These are phyloP conservation scores for Coenonympha glycerion DNA, from an alignment of 2,888 invertebrate genomes.

Conservation along the genomic window DNA sequence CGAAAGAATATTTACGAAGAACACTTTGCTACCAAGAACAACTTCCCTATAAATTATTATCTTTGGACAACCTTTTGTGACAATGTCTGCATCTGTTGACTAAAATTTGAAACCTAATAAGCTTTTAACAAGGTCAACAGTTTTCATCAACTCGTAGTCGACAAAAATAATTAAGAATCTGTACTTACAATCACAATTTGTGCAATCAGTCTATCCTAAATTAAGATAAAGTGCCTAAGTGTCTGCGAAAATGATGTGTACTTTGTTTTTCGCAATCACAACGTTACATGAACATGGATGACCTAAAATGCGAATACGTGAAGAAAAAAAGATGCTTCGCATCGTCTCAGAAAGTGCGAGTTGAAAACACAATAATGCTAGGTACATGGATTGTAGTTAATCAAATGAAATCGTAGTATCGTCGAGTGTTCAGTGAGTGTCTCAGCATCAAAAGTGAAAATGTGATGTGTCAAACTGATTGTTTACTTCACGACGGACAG, in stretches of 20 bases:
- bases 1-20: slow-evolving; percentile 33
- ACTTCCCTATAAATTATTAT: too few relatives aligned
- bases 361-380: slow-evolving; percentile 63
- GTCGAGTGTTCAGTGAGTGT: slow-evolving; percentile 56
- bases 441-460: slow-evolving; percentile 72
- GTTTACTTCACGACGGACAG: slow-evolving; percentile 73
- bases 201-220: slow-evolving; percentile 49
- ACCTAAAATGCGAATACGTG: slow-evolving; percentile 76
- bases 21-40: slow-evolving; percentile 44
- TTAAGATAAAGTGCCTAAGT: slow-evolving; percentile 61
- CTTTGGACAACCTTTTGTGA: slow-evolving; percentile 62
- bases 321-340: slow-evolving; percentile 73
- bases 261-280: slow-evolving; percentile 76
- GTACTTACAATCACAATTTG: slow-evolving; percentile 52
- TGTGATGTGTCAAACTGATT: slow-evolving; percentile 77
- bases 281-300: slow-evolving; percentile 78
- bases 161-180: slow-evolving; percentile 69
- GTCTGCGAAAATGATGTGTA: slow-evolving; percentile 72
- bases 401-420: slow-evolving; percentile 55
- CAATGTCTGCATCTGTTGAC: slow-evolving; percentile 76
- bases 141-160: slow-evolving; percentile 71
- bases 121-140: slow-evolving; percentile 78
- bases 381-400: slow-evolving; percentile 53
- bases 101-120: slow-evolving; percentile 75
- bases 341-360: slow-evolving; percentile 64